Percentiles rank a stretch among this genome's conserved stretches.
phyloP scores from a whole-genome alignment of 2,888 invertebrate genomes.

The Yponomeuta cagnagella region DNA sequence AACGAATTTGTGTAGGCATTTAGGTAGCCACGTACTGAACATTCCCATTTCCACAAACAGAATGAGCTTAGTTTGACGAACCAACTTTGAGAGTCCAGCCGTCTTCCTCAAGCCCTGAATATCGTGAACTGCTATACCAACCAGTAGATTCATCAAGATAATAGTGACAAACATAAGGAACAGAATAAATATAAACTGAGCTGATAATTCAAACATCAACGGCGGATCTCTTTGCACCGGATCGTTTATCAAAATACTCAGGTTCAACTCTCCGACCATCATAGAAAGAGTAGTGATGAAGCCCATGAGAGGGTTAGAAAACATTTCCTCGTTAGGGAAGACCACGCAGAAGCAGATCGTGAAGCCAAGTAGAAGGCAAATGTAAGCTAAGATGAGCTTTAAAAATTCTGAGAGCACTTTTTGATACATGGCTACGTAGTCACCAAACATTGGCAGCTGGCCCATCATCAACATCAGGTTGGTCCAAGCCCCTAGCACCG shows the following conservation, averaged over 20 bases:
- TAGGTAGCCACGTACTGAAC: slow-evolving; percentile 85
- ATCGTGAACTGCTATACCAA: slow-evolving; percentile 91
- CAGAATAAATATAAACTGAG: slow-evolving; percentile 86
- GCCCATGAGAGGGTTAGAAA: slow-evolving; percentile 88
- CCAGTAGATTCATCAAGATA: slow-evolving; percentile 88
- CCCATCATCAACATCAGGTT: slow-evolving; percentile 93
- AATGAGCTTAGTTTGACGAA: slow-evolving; percentile 88
- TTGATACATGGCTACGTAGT: slow-evolving; percentile 94
- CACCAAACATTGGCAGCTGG: slow-evolving; percentile 90
- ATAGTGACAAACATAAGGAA: slow-evolving; percentile 90
- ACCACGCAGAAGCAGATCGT: slow-evolving; percentile 92
- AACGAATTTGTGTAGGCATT: slow-evolving; percentile 82
- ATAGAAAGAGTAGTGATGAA: slow-evolving; percentile 89
- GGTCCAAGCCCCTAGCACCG: slow-evolving; percentile 90
- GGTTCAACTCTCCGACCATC: slow-evolving; percentile 91
- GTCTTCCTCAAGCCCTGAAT: slow-evolving; percentile 91
- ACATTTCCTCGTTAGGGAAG: slow-evolving; percentile 87
- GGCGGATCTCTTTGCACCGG: slow-evolving; percentile 82
- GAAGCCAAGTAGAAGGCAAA: slow-evolving; percentile 88
- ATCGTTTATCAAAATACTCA: slow-evolving; percentile 84
- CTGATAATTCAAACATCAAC: slow-evolving; percentile 83
- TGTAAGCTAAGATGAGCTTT: slow-evolving; percentile 87
- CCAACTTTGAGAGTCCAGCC: slow-evolving; percentile 87
- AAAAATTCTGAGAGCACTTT: slow-evolving; percentile 89
- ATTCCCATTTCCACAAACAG: slow-evolving; percentile 88